Conservation (phyloP, 2,797 vertebrate genomes). For the Pogonophryne albipinna region DNA sequence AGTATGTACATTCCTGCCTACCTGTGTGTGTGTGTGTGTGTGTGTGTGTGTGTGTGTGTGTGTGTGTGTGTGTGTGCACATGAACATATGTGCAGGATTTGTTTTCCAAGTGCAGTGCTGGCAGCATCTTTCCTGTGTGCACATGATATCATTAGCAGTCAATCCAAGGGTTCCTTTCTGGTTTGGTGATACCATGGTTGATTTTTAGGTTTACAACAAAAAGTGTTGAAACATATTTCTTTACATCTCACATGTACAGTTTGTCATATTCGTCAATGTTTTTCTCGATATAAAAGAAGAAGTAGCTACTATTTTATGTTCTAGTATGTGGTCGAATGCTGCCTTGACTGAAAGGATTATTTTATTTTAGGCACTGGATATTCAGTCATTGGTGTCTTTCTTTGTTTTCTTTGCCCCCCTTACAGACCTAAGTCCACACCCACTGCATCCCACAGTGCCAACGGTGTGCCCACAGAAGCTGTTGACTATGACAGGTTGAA, state of each 20-base stretch:
- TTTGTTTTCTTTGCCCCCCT: conserved; percentile 20
- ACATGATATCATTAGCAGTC: too few species aligned
- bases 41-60: too few species aligned
- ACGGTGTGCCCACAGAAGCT: conserved; percentile 93
- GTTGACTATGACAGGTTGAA: conserved; percentile 98
- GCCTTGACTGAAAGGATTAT: background rate
- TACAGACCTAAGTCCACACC: conserved; percentile 93
- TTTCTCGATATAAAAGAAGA: background rate
- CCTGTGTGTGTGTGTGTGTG: too few species aligned
- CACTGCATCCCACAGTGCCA: conserved; percentile 94
- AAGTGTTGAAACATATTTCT: background rate
- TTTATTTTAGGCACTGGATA: background rate
- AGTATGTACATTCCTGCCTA: too few species aligned
- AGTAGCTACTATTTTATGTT: background rate
- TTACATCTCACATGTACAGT: background rate
- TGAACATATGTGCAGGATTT: too few species aligned
- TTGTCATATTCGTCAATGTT: background rate
- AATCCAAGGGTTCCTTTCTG: too few species aligned
- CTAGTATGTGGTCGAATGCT: background rate
- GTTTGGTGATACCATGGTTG: background rate
- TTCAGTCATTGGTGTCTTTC: background rate
- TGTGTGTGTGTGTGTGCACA: too few species aligned
- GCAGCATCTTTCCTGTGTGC: too few species aligned
- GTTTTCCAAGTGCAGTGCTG: too few species aligned
- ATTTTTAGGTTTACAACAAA: background rate